These are phyloP conservation scores for Anomalospiza imberbis DNA, from an alignment of 2,797 vertebrate species.

Conservation along the genomic window DNA sequence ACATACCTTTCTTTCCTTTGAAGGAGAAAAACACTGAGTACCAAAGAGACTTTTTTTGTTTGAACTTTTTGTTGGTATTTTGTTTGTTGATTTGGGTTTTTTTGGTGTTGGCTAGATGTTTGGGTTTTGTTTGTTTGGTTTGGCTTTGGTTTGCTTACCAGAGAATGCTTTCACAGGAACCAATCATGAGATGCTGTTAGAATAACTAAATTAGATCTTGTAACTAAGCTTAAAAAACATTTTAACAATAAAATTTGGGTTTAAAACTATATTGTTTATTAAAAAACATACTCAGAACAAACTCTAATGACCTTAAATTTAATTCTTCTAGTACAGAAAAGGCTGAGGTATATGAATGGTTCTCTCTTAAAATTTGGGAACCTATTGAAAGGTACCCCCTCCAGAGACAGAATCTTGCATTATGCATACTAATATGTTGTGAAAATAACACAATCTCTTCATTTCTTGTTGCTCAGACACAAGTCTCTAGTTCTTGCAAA, in stretches of 20 bases:
- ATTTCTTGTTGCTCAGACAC: not conserved
- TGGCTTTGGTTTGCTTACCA: not conserved
- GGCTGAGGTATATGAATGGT: not conserved
- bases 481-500: not conserved
- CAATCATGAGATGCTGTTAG: not conserved
- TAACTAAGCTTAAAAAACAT: not conserved
- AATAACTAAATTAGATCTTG: not conserved
- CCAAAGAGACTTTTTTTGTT: not conserved
- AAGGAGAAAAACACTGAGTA: not conserved
- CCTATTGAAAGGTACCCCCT: rapidly evolving
- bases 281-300: not conserved
- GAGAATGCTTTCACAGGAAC: not conserved
- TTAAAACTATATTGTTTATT: not conserved
- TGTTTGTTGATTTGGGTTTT: not conserved
- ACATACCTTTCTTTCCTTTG: not conserved
- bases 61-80: not conserved
- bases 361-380: not conserved
- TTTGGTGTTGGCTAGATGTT: not conserved
- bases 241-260: not conserved
- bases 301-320: not conserved
- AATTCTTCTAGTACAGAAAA: not conserved
- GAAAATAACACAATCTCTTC: not conserved
- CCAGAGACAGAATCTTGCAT: not conserved
- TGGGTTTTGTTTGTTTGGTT: not conserved
- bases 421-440: not conserved